Base-by-base conservation (phyloP, 2,113 vertebrate genomes). In the zebrafish (Danio rerio) region DNA sequence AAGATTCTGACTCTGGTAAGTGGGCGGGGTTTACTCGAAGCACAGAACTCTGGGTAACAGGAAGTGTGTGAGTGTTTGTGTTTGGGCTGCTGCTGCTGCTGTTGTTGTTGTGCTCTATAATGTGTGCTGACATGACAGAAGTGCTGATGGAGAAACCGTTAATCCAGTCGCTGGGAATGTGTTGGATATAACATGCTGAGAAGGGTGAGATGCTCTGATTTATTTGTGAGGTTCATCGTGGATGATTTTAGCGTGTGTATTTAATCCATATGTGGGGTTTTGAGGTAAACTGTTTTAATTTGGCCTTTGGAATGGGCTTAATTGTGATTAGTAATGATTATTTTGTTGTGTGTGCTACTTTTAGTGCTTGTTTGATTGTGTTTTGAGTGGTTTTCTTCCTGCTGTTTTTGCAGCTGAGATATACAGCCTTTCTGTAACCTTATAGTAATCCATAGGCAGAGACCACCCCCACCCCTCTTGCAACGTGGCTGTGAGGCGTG, bases 1-100 rank as follows among this genome's bases (percentile, higher is more conserved):
- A 99, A 91, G 96, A 99, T 94, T 99, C 98, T 15, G 98, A 99
- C 89, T 96, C 97, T 87, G 98, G 97, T 99, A 89, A 88, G 78
- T 79, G 72, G n/a, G 77, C 16, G 15, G 71, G 50, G 71, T 43
- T 47, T 0, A 42, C n/a, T 58, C 7, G 2, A 8, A 43, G 43
- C 56, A 53, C 49, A 15, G 43, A 3, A 59, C 58, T 78, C 42
- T 81, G 85, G 85, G 82, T 83, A 83, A 65, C 59, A 50, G 81
- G 79, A 85, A 80, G 74, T 49, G 40, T 72, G 80, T 78, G 47
- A 66, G 66, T 55, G 61, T 55, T 63, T 81, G 70, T 83, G 63
- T 85, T 45, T 63, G 47, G 58, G 76, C 59, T 78, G 21, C 68
- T 55, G 71, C 7, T 55, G 77, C 66, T 88, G 78, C 31, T 31